These are phyloP conservation scores for Agriopis leucophaearia DNA, from an alignment of 2,888 invertebrate genomes.

Conservation along the genomic window DNA sequence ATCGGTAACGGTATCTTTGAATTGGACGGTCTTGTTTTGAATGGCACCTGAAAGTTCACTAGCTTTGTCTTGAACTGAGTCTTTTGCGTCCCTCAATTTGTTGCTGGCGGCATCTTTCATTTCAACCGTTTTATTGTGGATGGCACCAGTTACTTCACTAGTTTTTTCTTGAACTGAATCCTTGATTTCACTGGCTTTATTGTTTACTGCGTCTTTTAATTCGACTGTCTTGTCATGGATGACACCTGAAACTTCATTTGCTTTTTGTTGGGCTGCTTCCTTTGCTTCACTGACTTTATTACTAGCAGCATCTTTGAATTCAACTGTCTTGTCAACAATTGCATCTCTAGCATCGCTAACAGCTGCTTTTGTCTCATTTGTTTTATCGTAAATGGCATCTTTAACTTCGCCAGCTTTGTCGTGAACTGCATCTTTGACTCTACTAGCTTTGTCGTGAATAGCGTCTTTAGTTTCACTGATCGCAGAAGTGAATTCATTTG, in stretches of 20 bases:
- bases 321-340: constrained; percentile 53
- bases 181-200: constrained; percentile 47
- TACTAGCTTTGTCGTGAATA: constrained; percentile 45
- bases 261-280: constrained; percentile 53
- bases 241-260: constrained; percentile 52
- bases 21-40: constrained; percentile 47
- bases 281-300: constrained; percentile 47
- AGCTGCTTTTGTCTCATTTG: constrained; percentile 38
- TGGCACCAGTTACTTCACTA: constrained; percentile 50
- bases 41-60: constrained; percentile 50
- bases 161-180: constrained; percentile 48
- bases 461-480: constrained; percentile 59
- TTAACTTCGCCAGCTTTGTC: constrained; percentile 48
- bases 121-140: constrained; percentile 53
- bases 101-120: constrained; percentile 48
- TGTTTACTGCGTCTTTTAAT: constrained; percentile 44
- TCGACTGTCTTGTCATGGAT: constrained; percentile 57
- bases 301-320: constrained; percentile 44
- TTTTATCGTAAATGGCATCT: constrained; percentile 54
- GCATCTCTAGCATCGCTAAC: constrained; percentile 46
- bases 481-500: constrained; percentile 53
- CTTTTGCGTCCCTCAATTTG: constrained; percentile 48
- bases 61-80: constrained; percentile 49
- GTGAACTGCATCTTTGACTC: constrained; percentile 41
- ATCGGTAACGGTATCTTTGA: constrained; percentile 41